Base-by-base conservation (phyloP, 2,113 vertebrate genomes). In the Rafetus swinhoei region DNA sequence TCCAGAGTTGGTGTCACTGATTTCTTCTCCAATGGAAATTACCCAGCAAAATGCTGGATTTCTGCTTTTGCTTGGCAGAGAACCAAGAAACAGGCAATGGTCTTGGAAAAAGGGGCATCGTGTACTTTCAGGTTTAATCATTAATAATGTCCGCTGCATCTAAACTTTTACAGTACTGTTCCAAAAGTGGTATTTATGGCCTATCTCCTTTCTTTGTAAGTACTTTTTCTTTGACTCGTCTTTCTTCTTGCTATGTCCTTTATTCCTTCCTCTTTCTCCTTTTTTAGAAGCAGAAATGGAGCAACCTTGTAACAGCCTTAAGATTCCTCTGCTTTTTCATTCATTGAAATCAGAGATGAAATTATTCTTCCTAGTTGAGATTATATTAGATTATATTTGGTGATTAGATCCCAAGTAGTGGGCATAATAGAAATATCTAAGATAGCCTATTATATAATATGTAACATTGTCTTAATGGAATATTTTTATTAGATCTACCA, bases 371-470 rank as follows among this genome's bases (percentile, higher is more conserved):
- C 82, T 39, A 85, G 53, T 14, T 91, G 62, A 53, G 32, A 95
- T 50, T 92, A 12, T 52, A 86, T 87, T 90, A 89, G 6, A 2
- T 91, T 60, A 82, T 14, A 54, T 93, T 92, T 95, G 24, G 24
- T 52, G 56, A 18, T 90, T 93, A 8, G 45, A n/a, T 90, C 85
- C 80, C 88, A 84, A 86, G 7, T 85, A 89, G 86, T 9, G 69
- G n/a, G 2, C 27, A 56, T 24, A 12, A 57, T 85, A 65, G 12
- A 91, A 88, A 85, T 69, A 5, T 84, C 77, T 60, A 83, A 77
- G 57, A 60, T 87, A 55, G 89, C 89, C 91, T 86, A 45, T 80
- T 81, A 85, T 22, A n/a, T 83, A 69, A 81, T 3, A 50, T 79
- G 94, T 21, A 2, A 84, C 57, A 60, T 50, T 24, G 8, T 87